A percentile compares a stretch with the other conserved stretches of the same genome.
phyloP scores from a whole-genome alignment of 1,140 invertebrate genomes.

The Araneus ventricosus region DNA sequence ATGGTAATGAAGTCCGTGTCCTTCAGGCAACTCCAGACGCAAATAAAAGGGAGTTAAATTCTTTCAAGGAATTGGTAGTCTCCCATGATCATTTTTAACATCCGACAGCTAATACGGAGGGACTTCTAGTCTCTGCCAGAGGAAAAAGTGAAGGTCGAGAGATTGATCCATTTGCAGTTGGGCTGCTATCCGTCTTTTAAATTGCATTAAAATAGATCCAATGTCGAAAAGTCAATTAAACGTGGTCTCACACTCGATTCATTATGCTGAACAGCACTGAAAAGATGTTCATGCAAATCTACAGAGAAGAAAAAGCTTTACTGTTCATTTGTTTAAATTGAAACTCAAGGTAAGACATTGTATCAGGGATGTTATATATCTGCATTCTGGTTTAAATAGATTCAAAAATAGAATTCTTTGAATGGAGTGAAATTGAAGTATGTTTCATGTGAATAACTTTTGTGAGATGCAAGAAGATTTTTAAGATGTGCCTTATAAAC shows the following conservation, averaged over 20 bases:
- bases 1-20: not conserved
- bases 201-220: slow-evolving; percentile 26
- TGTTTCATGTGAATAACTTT: too few relatives aligned
- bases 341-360: too few relatives aligned
- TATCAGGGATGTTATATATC: too few relatives aligned
- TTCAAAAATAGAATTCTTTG: too few relatives aligned
- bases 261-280: slow-evolving; percentile 4
- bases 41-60: slow-evolving; percentile 34
- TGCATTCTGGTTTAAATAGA: too few relatives aligned
- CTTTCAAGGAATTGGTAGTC: not conserved
- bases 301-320: not conserved
- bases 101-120: slow-evolving; percentile 1
- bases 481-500: too few relatives aligned
- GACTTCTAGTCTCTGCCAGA: not conserved
- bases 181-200: not conserved
- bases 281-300: slow-evolving; percentile 15
- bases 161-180: slow-evolving; percentile 27
- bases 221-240: slow-evolving; percentile 44
- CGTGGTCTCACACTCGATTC: not conserved
- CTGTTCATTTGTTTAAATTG: too few relatives aligned
- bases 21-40: not conserved
- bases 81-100: slow-evolving; percentile 36
- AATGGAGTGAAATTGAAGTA: too few relatives aligned
- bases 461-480: too few relatives aligned
- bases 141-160: slow-evolving; percentile 6